Percentiles rank a stretch among this genome's conserved stretches.
Conservation (phyloP, 1,140 invertebrate species). For the Stegodyphus mimosarum region DNA sequence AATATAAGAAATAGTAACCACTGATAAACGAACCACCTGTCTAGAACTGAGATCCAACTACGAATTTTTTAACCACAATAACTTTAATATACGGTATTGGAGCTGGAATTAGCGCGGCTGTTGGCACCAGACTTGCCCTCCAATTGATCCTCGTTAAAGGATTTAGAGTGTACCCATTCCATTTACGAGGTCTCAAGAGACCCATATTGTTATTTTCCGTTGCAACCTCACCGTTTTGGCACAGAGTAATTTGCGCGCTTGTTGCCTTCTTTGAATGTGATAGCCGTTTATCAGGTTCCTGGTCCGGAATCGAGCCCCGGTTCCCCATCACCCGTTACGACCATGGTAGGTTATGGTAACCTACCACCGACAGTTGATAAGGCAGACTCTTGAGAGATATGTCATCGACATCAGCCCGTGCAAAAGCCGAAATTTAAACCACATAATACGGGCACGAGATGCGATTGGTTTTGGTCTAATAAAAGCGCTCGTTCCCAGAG, state of each 20-base stretch:
- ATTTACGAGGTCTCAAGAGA: conserved; percentile 83
- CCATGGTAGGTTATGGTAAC: conserved; percentile 76
- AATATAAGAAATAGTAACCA: neutral
- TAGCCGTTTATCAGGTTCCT: conserved; percentile 81
- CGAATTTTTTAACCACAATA: conserved; percentile 70
- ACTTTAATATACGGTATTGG: conserved; percentile 90
- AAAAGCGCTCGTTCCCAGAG: conserved; percentile 22
- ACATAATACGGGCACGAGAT: neutral
- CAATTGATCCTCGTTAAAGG: conserved; percentile 84
- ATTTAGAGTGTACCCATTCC: conserved; percentile 84
- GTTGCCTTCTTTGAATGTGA: conserved; percentile 92
- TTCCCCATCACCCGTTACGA: conserved; percentile 80
- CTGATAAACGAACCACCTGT: conserved; percentile 34
- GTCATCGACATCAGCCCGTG: conserved; percentile 79
- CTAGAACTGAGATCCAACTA: conserved; percentile 67
- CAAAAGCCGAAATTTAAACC: conserved; percentile 70
- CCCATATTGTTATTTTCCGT: conserved; percentile 89
- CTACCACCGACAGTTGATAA: conserved; percentile 77
- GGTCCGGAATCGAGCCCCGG: conserved; percentile 74
- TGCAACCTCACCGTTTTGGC: conserved; percentile 81
- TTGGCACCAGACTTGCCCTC: conserved; percentile 85
- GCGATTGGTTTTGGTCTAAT: conserved; percentile 60
- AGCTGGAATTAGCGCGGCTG: conserved; percentile 88
- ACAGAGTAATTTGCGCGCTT: conserved; percentile 90
- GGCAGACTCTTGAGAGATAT: conserved; percentile 88